phyloP scores from a whole-genome alignment of 2,797 vertebrate species.

The Tadarida brasiliensis region DNA sequence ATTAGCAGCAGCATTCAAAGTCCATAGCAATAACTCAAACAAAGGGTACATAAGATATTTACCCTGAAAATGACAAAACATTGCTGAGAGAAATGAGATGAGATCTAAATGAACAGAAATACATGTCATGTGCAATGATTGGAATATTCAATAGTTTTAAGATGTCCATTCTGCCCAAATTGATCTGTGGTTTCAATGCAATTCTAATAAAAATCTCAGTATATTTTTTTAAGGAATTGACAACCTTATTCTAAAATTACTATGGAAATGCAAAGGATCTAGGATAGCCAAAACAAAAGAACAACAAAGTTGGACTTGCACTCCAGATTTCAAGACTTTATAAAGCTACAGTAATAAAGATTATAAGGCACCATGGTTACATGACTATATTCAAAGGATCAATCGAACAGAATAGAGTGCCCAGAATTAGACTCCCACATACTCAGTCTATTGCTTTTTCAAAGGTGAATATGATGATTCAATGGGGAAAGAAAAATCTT shows the following conservation, averaged over 20 bases:
- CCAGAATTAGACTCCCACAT: neutral
- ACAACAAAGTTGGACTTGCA: neutral
- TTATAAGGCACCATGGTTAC: neutral
- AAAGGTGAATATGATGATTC: conserved; percentile 1
- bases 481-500: neutral
- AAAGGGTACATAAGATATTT: neutral
- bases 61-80: neutral
- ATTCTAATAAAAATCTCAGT: conserved; percentile 15
- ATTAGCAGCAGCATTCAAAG: neutral
- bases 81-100: conserved; percentile 18
- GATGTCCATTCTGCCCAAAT: neutral
- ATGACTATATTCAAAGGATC: neutral
- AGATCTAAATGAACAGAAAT: neutral
- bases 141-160: neutral
- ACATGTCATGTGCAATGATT: neutral
- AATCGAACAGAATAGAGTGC: neutral
- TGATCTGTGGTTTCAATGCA: neutral
- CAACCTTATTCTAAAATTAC: conserved; percentile 51
- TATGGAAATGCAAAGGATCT: neutral
- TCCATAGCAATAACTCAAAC: neutral
- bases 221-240: conserved; percentile 28
- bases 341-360: neutral
- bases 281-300: neutral
- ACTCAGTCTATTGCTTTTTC: neutral
- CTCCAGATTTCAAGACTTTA: neutral